Percentiles rank a stretch among this genome's conserved stretches.
These are phyloP conservation scores for Dromius quadrimaculatus DNA, from an alignment of 2,888 invertebrate genomes.

Conservation along the genomic window DNA sequence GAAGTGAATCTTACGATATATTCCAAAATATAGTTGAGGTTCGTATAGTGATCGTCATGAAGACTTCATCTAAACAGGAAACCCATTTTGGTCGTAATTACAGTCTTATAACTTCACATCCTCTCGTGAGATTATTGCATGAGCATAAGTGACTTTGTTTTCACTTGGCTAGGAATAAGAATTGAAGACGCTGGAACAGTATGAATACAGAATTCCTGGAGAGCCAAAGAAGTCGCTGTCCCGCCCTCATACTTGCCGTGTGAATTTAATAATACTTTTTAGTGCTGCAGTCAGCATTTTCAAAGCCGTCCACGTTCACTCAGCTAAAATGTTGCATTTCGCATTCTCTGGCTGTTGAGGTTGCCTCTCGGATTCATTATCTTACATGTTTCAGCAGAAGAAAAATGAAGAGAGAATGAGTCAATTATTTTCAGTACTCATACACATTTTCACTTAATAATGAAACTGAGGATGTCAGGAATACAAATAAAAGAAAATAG, in stretches of 20 bases:
- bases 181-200: conserved; percentile 17
- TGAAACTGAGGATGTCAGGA: too few relatives aligned
- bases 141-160: conserved; percentile 3
- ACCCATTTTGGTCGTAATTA: not conserved
- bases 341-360: not conserved
- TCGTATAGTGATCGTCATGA: too few relatives aligned
- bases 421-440: conserved; percentile 7
- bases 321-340: conserved; percentile 14
- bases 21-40: too few relatives aligned
- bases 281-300: conserved; percentile 33
- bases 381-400: not conserved
- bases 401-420: not conserved
- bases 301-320: conserved; percentile 4
- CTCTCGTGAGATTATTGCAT: conserved; percentile 2
- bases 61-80: not conserved
- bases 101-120: not conserved
- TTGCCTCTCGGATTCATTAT: not conserved
- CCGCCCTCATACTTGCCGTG: conserved; percentile 11
- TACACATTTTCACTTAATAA: too few relatives aligned
- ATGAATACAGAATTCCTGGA: conserved; percentile 21
- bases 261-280: conserved; percentile 41
- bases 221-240: not conserved
- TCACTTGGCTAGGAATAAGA: conserved; percentile 7
- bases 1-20: too few relatives aligned
- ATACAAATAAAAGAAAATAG: too few relatives aligned